Evolutionary conservation across 2,888 invertebrate species (phyloP).

Genomic region (Troilus luridus): DNA sequence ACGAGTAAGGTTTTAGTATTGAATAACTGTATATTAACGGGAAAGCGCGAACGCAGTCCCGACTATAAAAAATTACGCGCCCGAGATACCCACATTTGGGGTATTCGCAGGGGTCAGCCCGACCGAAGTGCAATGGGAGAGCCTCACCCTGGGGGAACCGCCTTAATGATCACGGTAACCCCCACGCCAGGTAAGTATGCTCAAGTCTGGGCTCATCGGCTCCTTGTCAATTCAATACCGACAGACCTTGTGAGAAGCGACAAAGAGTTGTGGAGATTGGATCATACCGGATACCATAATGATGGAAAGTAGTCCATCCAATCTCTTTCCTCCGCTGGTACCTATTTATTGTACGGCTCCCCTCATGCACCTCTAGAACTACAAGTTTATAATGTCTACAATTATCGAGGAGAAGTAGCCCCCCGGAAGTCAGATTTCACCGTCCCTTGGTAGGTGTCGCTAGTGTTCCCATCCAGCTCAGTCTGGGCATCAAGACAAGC

Average conservation of each 20-base stretch:
- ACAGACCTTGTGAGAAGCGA: background rate
- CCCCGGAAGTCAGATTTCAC: background rate
- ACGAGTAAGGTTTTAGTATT: background rate
- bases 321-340: background rate
- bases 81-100: conserved; percentile 66
- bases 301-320: background rate
- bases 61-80: conserved; percentile 2
- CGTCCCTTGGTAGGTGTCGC: background rate
- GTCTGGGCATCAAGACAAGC: background rate
- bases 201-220: background rate
- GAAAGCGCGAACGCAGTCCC: conserved; percentile 72
- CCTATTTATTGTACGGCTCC: background rate
- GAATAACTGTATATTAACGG: background rate
- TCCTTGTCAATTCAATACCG: background rate
- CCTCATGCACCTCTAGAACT: no score
- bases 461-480: background rate
- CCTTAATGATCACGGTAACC: conserved; percentile 76
- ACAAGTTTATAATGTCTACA: background rate
- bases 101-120: conserved; percentile 77
- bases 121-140: conserved; percentile 81
- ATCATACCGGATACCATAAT: background rate
- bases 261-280: background rate
- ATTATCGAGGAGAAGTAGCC: conserved; percentile 44
- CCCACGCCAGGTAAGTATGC: conserved; percentile 71
- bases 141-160: conserved; percentile 71